Evolutionary conservation across 2,113 vertebrate genomes (phyloP), one percentile per base, ranked within the genome.

Genomic region (Martes martes): DNA sequence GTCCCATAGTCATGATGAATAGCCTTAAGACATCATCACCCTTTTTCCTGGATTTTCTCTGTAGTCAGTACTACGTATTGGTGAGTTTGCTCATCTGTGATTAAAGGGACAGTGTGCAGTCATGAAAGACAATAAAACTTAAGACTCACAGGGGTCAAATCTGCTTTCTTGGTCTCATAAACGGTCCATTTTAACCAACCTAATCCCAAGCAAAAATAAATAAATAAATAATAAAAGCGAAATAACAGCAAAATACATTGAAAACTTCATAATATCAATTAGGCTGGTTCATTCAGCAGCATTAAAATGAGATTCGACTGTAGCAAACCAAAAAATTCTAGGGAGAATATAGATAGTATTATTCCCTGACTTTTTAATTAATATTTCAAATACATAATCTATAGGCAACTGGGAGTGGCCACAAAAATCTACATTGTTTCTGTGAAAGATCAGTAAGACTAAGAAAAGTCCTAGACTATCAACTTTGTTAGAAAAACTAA

Each of bases 101-200:
- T 74, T 79, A 95, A 91, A 82, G n/a, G n/a, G 36, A 81, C 4
- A 94, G 28, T 55, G 7, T 7, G 1, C 8, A 4, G 19, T 52
- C 57, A 95, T 74, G 36, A 80, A 94, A 94, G 33, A 87, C 18
- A 97, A 80, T 87, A 96, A 90, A 91, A 92, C 42, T 71, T 71
- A 24, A 84, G 39, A 47, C 33, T 84, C 21, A 65, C 31, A 73
- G 31, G 26, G 11, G 45, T 42, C 50, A 59, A 92, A 94, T 45
- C 15, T 92, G 24, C 80, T 55, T 73, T n/a, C 19, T 45, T 57
- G 31, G 26, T 33, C 24, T 89, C 57, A 81, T n/a, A 69, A 92
- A 55, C 16, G 33, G 26, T 47, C 21, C 57, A 85, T 63, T 95
- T 85, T 95, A 94, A 95, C 9, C 74, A 96, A 86, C 50, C 2